Conservation (phyloP, 1,140 invertebrate genomes). For the Drosophila subobscura region DNA sequence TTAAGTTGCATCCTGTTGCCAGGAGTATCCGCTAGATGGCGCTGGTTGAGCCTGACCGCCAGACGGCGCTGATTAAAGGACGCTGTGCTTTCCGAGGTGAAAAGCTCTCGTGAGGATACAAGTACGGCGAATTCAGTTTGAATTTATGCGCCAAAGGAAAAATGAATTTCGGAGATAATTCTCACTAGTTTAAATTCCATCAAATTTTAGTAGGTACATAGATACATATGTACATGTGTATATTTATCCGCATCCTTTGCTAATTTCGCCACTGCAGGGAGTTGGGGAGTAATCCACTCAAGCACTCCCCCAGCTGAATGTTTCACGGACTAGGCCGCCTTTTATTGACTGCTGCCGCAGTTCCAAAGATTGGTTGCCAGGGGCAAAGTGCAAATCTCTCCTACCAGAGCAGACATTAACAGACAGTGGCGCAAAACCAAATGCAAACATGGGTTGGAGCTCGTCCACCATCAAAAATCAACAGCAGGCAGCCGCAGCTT, state of each 20-base stretch:
- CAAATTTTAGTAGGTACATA: background rate
- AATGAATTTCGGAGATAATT: background rate
- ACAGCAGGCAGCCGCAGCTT: slow-evolving; percentile 38
- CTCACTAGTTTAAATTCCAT: too few species aligned
- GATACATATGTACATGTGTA: background rate
- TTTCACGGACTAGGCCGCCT: slow-evolving; percentile 66
- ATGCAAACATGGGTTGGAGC: slow-evolving; percentile 49
- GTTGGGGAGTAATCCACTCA: slow-evolving; percentile 39
- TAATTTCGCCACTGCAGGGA: slow-evolving; percentile 51
- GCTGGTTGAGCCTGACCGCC: background rate
- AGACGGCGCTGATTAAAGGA: slow-evolving; percentile 1
- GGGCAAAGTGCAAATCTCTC: slow-evolving; percentile 61
- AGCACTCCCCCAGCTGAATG: slow-evolving; percentile 24
- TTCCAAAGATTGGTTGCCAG: slow-evolving; percentile 17
- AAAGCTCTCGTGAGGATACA: background rate
- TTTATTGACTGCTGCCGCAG: slow-evolving; percentile 74
- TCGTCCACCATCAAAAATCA: slow-evolving; percentile 54
- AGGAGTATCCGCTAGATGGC: slow-evolving; percentile 14
- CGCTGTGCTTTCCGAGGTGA: background rate
- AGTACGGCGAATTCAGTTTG: slow-evolving; percentile 1
- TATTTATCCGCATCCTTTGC: slow-evolving; percentile 9
- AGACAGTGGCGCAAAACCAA: slow-evolving; percentile 45
- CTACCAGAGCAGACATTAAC: background rate
- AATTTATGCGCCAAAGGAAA: background rate
- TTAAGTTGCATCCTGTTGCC: slow-evolving; percentile 10